Evolutionary conservation across 2,888 invertebrate genomes (phyloP), one percentile per base, ranked within the genome.

Genomic region (Eretmocerus hayati): DNA sequence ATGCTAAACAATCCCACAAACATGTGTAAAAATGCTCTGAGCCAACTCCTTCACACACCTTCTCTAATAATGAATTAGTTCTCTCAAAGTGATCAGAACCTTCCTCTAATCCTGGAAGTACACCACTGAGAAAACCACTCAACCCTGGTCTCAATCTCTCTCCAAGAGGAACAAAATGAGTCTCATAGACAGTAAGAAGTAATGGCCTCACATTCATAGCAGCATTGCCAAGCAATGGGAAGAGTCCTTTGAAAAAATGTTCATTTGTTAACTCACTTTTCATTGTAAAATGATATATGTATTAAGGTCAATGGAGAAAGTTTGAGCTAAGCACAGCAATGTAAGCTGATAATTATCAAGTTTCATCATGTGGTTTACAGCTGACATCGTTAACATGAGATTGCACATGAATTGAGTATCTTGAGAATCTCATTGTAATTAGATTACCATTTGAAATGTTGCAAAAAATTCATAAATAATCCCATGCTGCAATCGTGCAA

Each of bases 191-290:
- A 37, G 81, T 81, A 55, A 93, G 73, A 49, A 94, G 73, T 2
- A 84, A 79, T 5, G 89, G 88, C 60, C 90, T 81, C 22, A 93
- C 91, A 71, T 87, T 88, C 84, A 91, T 90, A 16, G 90, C 90
- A 41, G 91, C 90, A 74, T 90, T 85, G 26, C 86, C 85, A 59
- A 92, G 77, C 32, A 93, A 71, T n/a, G 93, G 92, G 72, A 93
- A 92, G 30, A 93, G 75, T 11, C 93, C 92, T 72, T 48, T 40
- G 44, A 40, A 38, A 38, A n/a, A n/a, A n/a, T n/a, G n/a, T n/a
- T n/a, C n/a, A n/a, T n/a, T n/a, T n/a, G n/a, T n/a, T n/a, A n/a
- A n/a, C n/a, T n/a, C n/a, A n/a, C n/a, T n/a, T n/a, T 26, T 26
- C 26, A 26, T 26, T 26, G 8, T 9, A 26, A 26, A 11, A 11